Percentiles rank a stretch among this genome's conserved stretches.
These are phyloP conservation scores for Lamellibrachia luymesi DNA, from an alignment of 1,140 invertebrate species.

Conservation along the genomic window DNA sequence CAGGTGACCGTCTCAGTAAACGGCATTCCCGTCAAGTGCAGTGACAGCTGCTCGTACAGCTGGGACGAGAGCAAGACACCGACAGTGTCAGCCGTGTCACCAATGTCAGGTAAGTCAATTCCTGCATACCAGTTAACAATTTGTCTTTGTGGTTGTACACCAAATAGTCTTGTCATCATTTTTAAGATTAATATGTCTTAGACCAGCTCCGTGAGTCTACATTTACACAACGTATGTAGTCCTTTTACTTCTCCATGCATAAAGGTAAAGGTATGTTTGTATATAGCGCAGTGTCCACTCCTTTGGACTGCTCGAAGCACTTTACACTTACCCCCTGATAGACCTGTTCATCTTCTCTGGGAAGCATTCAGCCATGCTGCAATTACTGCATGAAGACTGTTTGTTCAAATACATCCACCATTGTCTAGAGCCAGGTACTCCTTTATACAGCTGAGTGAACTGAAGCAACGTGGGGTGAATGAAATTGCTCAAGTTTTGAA, in stretches of 20 bases:
- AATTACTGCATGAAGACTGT: too few relatives aligned
- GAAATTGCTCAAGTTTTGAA: too few relatives aligned
- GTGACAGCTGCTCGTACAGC: neutral
- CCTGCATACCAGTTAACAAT: neutral
- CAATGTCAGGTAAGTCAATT: constrained; percentile 5
- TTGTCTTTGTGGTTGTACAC: neutral
- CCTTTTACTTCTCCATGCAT: neutral
- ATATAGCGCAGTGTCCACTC: too few relatives aligned
- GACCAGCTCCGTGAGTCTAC: neutral
- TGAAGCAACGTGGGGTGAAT: too few relatives aligned
- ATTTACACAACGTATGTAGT: neutral
- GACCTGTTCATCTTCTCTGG: too few relatives aligned
- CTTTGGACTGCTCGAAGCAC: too few relatives aligned
- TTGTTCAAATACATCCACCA: too few relatives aligned
- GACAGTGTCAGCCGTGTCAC: constrained; percentile 27
- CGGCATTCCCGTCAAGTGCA: neutral
- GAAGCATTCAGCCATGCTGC: too few relatives aligned
- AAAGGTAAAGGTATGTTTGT: neutral
- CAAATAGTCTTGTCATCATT: neutral
- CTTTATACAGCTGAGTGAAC: too few relatives aligned
- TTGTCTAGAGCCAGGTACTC: too few relatives aligned
- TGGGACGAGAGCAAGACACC: constrained; percentile 1
- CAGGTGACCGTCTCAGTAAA: neutral
- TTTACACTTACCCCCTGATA: too few relatives aligned
- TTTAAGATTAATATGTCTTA: neutral